Evolutionary conservation across 2,888 invertebrate species (phyloP).

Genomic region (Drosophila kuntzei): DNA sequence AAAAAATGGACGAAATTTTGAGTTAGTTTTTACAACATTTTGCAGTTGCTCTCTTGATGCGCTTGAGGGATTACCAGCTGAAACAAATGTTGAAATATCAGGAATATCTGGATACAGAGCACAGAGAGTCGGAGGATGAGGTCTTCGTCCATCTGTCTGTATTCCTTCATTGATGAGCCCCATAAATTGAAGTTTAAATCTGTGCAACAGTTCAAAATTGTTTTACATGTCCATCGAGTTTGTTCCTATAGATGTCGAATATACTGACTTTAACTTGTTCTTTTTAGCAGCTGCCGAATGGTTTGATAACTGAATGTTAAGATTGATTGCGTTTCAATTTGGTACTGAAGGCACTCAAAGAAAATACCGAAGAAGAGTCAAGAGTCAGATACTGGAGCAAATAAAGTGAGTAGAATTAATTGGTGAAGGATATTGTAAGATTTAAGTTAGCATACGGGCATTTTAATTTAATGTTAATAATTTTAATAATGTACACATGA

Average conservation of each 20-base stretch:
- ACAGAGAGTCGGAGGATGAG: not conserved
- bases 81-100: constrained; percentile 27
- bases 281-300: constrained; percentile 22
- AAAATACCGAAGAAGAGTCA: not conserved
- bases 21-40: constrained; percentile 64
- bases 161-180: constrained; percentile 42
- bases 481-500: no score
- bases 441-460: no score
- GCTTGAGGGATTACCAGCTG: constrained; percentile 68
- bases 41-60: constrained; percentile 59
- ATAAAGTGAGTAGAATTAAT: no score
- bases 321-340: constrained; percentile 26
- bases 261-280: constrained; percentile 12
- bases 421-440: no score
- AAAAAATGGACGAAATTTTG: constrained; percentile 37
- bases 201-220: constrained; percentile 25
- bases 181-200: constrained; percentile 61
- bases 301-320: not conserved
- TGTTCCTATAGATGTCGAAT: constrained; percentile 18
- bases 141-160: not conserved
- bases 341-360: constrained; percentile 2
- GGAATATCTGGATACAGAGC: constrained; percentile 19
- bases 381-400: no score
- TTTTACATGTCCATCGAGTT: constrained; percentile 26
- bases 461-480: no score